Percentiles rank a stretch among this genome's conserved stretches.
phyloP scores from a whole-genome alignment of 30 jellyfish, hydroid and myxozoan genomes.

The Clytia hemisphaerica region DNA sequence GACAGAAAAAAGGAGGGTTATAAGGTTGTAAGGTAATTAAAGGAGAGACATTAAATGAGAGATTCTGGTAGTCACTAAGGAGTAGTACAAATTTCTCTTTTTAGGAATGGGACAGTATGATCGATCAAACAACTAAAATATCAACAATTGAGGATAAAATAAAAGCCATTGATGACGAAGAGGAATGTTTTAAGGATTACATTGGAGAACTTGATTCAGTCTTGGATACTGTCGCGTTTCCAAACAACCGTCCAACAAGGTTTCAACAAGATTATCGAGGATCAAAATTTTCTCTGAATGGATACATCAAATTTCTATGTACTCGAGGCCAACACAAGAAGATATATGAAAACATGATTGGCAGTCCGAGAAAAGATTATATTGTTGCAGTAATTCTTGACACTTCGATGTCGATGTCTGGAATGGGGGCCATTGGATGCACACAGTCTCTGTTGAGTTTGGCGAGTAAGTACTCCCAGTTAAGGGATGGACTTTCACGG shows the following conservation, averaged over 20 bases:
- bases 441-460: not conserved
- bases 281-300: not conserved
- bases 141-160: not conserved
- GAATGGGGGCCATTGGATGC: slow-evolving; percentile 10
- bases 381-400: slow-evolving; percentile 4
- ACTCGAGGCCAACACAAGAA: slow-evolving; percentile 11
- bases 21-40: too few species aligned
- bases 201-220: not conserved
- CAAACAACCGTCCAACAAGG: slow-evolving; percentile 16
- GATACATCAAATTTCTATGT: slow-evolving; percentile 8
- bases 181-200: not conserved
- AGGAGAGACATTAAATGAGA: too few species aligned
- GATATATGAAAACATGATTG: slow-evolving; percentile 12
- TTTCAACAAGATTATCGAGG: slow-evolving; percentile 10
- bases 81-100: too few species aligned
- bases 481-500: too few species aligned
- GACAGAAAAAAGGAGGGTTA: too few species aligned
- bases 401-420: slow-evolving; percentile 5
- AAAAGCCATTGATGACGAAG: not conserved
- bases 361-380: slow-evolving; percentile 12
- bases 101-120: too few species aligned
- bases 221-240: slow-evolving; percentile 3
- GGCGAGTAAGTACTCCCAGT: too few species aligned
- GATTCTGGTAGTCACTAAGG: too few species aligned
- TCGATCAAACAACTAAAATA: too few species aligned